These are phyloP conservation scores for Alosa sapidissima DNA, from an alignment of 2,797 vertebrate genomes.

Conservation along the genomic window DNA sequence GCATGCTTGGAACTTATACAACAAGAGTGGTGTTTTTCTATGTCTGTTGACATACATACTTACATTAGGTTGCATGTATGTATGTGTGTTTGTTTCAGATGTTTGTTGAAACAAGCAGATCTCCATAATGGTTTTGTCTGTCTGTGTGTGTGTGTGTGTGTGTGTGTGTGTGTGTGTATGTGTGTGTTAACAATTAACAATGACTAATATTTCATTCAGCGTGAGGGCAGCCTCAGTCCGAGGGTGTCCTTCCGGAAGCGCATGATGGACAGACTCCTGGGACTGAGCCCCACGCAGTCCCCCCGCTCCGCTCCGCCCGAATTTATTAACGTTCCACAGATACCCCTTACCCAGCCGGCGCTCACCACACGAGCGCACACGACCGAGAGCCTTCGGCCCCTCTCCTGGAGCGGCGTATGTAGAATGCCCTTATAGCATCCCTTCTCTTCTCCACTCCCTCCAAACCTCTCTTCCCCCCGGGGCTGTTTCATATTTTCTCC, in stretches of 20 bases:
- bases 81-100: not conserved
- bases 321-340: constrained; percentile 77
- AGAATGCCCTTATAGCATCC: constrained; percentile 45
- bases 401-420: constrained; percentile 98
- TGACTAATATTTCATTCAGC: constrained; percentile 73
- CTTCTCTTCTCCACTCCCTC: not conserved
- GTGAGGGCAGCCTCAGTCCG: constrained; percentile 85
- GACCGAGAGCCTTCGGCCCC: constrained; percentile 84
- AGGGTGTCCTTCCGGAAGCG: constrained; percentile 90
- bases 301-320: constrained; percentile 85
- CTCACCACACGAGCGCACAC: constrained; percentile 63
- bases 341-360: constrained; percentile 54
- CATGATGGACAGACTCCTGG: constrained; percentile 97
- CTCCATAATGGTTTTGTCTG: not conserved
- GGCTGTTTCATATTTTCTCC: no score
- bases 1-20: not conserved
- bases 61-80: not conserved
- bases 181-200: constrained; percentile 14
- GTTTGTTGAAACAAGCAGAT: constrained; percentile 1
- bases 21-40: not conserved
- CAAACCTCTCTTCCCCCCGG: not conserved
- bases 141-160: constrained; percentile 34
- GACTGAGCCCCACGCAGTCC: constrained; percentile 78
- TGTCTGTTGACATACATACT: not conserved
- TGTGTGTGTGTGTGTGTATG: constrained; percentile 28